These are phyloP conservation scores for Drosophila bipectinata DNA, from an alignment of 1,140 invertebrate genomes.

Conservation along the genomic window DNA sequence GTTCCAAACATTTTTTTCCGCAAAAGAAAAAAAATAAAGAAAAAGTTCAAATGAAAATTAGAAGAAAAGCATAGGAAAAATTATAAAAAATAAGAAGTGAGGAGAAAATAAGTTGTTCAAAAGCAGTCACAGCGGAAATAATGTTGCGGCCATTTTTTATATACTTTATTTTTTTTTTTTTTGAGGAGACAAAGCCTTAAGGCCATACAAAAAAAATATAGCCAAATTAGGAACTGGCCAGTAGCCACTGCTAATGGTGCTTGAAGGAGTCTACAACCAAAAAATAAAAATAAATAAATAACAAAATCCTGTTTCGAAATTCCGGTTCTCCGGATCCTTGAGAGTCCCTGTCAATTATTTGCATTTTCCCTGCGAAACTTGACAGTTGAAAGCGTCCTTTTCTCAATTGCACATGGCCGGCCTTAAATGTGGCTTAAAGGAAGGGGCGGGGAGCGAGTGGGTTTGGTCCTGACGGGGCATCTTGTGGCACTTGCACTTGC, in stretches of 20 bases:
- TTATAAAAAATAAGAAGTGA: conserved; percentile 21
- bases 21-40: neutral
- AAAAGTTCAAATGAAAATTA: conserved; percentile 58
- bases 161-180: neutral
- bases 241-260: conserved; percentile 19
- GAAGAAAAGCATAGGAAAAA: conserved; percentile 42
- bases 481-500: conserved; percentile 22
- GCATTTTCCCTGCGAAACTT: conserved; percentile 48
- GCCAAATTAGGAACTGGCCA: conserved; percentile 35
- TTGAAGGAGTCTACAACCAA: conserved; percentile 1
- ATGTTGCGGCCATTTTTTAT: conserved; percentile 57
- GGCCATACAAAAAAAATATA: conserved; percentile 35
- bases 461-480: neutral
- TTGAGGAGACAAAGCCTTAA: conserved; percentile 58
- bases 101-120: conserved; percentile 37
- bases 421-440: conserved; percentile 7
- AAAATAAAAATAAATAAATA: conserved; percentile 15
- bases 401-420: conserved; percentile 43
- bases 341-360: conserved; percentile 71
- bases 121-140: conserved; percentile 60
- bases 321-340: conserved; percentile 1
- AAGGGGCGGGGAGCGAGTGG: neutral
- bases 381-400: conserved; percentile 49
- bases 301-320: conserved; percentile 10
- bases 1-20: conserved; percentile 46